Base-by-base conservation (phyloP, 1,140 invertebrate genomes). In the Elymnias hypermnestra region DNA sequence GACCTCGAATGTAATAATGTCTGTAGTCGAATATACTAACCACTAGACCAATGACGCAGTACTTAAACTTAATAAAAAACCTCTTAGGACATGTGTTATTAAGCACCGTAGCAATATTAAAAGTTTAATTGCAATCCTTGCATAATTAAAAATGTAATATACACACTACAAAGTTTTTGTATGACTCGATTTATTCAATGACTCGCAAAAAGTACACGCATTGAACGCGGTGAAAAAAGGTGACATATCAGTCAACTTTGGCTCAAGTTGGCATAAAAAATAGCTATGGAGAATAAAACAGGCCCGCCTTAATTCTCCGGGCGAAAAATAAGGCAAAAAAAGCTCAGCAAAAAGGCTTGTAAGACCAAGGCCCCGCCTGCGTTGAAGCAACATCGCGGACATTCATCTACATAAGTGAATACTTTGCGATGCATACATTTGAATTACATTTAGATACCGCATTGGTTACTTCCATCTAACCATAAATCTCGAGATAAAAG, bases 281-380 rank as follows among this genome's bases (percentile, higher is more conserved):
- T 43, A 22, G 12, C 7, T 18, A 33, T n/a, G 8, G 13, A 12
- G 15, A 29, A 19, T 29, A 14, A 18, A 18, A 6, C 15, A 6
- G 40, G 40, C 40, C 28, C 40, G 40, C 40, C 40, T 43, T 43
- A 31, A 43, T 31, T 43, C 40, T 33, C 22, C 25, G 13, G 25
- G 9, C 21, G 18, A 17, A 33, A 43, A 43, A 43, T 33, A 9
- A 8, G 10, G n/a, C 33, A 33, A 33, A 33, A 33, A 33, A 33
- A 21, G 3, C n/a, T 12, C 15, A 15, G 29, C 29, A 21, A 36
- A 36, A 36, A 36, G 33, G 33, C 33, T 33, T 36, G 40, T 29
- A 33, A 43, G 29, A 33, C 7, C 10, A 25, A 33, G 26, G 13
- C 40, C 29, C 40, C 40, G 40, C 40, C 40, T 33, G 40, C 19